Evolutionary conservation across 64 coral and sea anemone species (phyloP), one percentile per base, ranked within the genome.

Genomic region (Stichodactyla helianthus): DNA sequence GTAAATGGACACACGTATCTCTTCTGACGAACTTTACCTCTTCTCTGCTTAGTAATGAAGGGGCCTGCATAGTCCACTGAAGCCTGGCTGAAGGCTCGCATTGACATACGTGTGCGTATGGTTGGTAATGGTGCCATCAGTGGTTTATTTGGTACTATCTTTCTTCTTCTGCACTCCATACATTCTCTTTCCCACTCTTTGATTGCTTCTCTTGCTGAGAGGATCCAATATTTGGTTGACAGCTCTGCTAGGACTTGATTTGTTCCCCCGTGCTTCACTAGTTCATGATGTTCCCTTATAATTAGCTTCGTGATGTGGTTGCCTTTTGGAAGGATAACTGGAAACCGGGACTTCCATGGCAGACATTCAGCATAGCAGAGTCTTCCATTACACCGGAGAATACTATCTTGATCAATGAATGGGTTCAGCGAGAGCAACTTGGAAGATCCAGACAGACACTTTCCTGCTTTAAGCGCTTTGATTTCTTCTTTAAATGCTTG

Each of bases 111-210:
- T 10, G 74, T 60, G 56, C 80, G 56, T 62, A 71, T 11, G 62
- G 79, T 56, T 51, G 82, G 91, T n/a, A 93, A 23, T 67, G 91
- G 86, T 19, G 80, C 86, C 91, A 88, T 93, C 54, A 89, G 52
- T 26, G 88, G 92, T 11, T 57, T 55, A 58, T 83, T 83, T 20
- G 82, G 79, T 27, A 84, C 85, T 77, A 50, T 50, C 51, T 71
- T 83, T 86, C 71, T 50, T 70, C 76, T 74, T 52, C 77, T 88
- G 67, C 91, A 93, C 31, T 52, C 28, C 31, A 52, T 68, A 79
- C 86, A 89, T 80, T 86, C 80, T 19, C 77, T 84, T 81, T 88
- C 91, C 87, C 91, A 89, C 57, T 89, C 87, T 71, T 82, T 58
- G 54, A 86, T 93, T 82, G 83, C 87, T 86, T 93, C 86, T 80